Base-by-base conservation (phyloP, 1,140 invertebrate genomes). In the Doryteuthis pealeii region DNA sequence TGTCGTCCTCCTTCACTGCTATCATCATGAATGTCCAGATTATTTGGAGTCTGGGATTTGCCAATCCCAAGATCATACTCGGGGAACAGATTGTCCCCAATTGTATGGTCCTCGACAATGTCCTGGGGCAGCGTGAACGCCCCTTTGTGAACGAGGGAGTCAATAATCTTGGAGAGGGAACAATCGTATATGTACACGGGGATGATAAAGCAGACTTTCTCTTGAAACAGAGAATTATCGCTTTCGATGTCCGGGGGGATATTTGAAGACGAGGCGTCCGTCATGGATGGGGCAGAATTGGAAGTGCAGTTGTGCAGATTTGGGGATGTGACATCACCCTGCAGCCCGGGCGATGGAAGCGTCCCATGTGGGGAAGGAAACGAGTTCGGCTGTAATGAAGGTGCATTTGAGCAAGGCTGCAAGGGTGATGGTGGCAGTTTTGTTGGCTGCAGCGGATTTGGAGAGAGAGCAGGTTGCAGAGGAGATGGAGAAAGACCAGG, bases 181-280 rank as follows among this genome's bases (percentile, higher is more conserved):
- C 92, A 93, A 83, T 93, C 91, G 81, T 92, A 93, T 2, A 93
- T 89, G 79, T 92, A 93, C 71, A 93, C 84, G 0, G 93, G 93
- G 72, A 94, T 77, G 1, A 88, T 54, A 78, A 65, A 76, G 68
- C 26, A 26, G 5, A 58, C 45, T 35, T 40, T 62, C 28, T 40
- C 31, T 31, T 73, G 31, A 18, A 28, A 35, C 45, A 30, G n/a
- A 22, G 43, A 32, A 40, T n/a, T 73, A 18, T 35, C 72, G 32
- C 26, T 69, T 18, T 62, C 54, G 5, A 62, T n/a, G 26, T 62
- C 54, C 0, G 54, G 54, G 6, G 33, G 32, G 12, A 31, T 10
- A 54, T 73, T 73, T 67, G 18, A 26, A 14, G 40, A 54, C 8
- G 31, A 33, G 28, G 1, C 18, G 6, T 62, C 54, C 18, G 2